Evolutionary conservation across 2,113 vertebrate species (phyloP), one percentile per base, ranked within the genome.

Genomic region (Tricholaema leucomelas): DNA sequence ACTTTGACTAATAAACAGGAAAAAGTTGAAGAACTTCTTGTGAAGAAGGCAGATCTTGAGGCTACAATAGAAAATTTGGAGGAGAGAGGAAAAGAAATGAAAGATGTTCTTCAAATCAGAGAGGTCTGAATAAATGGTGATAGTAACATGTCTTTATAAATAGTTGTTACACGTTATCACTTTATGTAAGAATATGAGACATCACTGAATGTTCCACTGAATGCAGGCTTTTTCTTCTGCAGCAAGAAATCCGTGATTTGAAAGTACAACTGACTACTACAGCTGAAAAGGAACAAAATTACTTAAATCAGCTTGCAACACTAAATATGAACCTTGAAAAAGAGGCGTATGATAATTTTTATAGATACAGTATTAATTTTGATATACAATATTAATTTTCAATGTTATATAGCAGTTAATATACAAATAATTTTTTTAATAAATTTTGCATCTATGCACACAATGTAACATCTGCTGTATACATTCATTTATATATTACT

Each of bases 221-320:
- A 2, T 70, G 35, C 35, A 77, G 42, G 33, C 36, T 73, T 95
- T 95, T 95, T 88, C 40, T 93, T 94, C 93, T 94, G 31, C 92
- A 99, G 99, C 96, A 96, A 71, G 96, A 98, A 97, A 74, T 98
- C 65, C 80, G 94, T 87, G 93, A 97, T 87, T 97, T 98, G 86
- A 96, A 98, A 96, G 95, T 52, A 72, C 93, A 98, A 14, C 94
- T 99, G 93, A 96, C 91, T 61, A 80, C 52, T 81, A 94, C 97
- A 97, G 82, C 64, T 46, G 96, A 97, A 95, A 98, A 98, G 95
- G 97, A 98, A 78, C 85, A 97, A 60, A 95, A 97, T 85, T 96
- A 87, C 79, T 96, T 93, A 48, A 81, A 95, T 63, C 94, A 98
- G 77, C 94, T 98, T 91, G 72, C 64, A 97, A 79, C 97, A 88